Base-by-base conservation (phyloP, 2,113 vertebrate species). In the Amphilophus citrinellus region DNA sequence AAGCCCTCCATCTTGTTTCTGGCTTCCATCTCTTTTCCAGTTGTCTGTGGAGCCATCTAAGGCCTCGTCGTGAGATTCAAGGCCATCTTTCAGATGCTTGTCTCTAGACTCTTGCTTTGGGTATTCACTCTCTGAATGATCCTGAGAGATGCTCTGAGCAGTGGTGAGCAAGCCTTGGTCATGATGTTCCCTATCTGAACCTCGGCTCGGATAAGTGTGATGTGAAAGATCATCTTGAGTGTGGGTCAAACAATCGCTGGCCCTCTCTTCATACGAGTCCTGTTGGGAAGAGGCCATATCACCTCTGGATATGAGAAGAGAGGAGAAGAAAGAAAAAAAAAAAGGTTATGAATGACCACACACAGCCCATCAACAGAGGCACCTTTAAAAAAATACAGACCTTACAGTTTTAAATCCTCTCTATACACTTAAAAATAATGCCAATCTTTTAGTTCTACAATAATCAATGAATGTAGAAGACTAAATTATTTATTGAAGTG, bases 231-330 rank as follows among this genome's bases (percentile, higher is more conserved):
- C 93, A 5, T 95, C 95, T 30, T 90, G 83, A 37, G 92, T 84
- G 47, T 90, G 89, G 4, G 92, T 87, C 44, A 91, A 90, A 83
- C 96, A 96, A 13, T 98, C 97, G 32, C 94, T 96, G 61, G 94
- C 84, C 85, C 96, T 95, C 30, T 99, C 97, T 86, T 98, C 98
- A 92, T 97, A 97, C 8, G 96, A 95, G 84, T 97, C 97, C 65
- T 96, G 96, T 84, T 96, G 97, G 58, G 96, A 95, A 86, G 96
- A 96, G 60, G 95, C 88, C 88, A 92, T 91, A 79, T 97, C 97
- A 84, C 84, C 96, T 95, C 98, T 99, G 88, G 94, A 90, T 24
- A 50, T 35, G 22, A 61, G 15, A 32, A 61, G 32, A 65, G 13
- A 42, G 10, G 7, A n/a, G 35, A 7, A 5, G 5, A 5, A 32